Evolutionary conservation across 2,113 vertebrate genomes (phyloP).

Genomic region (Menura novaehollandiae): DNA sequence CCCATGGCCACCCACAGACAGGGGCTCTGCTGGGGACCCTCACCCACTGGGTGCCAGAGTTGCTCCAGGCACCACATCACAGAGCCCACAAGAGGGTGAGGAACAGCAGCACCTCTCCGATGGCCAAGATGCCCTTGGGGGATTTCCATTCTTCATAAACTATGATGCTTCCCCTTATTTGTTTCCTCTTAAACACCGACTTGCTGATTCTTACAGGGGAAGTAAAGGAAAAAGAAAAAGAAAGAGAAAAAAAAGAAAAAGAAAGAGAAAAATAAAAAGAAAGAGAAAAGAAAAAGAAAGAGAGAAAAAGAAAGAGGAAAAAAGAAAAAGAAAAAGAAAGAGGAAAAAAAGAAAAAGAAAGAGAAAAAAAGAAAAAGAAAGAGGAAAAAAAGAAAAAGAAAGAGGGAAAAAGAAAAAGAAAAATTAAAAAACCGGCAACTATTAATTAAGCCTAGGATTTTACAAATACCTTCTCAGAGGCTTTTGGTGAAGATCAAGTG

Average conservation of each 20-base stretch:
- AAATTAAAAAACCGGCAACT: neutral
- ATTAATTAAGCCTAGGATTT: neutral
- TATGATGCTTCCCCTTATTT: neutral
- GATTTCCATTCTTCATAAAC: neutral
- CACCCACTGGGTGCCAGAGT: accelerated
- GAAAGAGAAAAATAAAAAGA: too few relatives aligned
- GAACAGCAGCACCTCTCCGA: neutral
- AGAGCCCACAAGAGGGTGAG: neutral
- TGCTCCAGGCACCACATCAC: neutral
- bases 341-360: too few relatives aligned
- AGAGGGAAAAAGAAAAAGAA: too few relatives aligned
- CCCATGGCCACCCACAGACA: neutral
- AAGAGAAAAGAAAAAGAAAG: neutral
- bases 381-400: accelerated
- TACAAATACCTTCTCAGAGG: neutral
- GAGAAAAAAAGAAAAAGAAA: neutral
- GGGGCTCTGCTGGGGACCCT: neutral
- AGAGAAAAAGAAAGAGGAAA: too few relatives aligned
- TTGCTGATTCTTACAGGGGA: neutral
- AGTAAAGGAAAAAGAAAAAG: neutral
- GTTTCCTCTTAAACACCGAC: neutral
- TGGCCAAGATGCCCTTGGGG: neutral
- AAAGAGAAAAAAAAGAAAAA: neutral
- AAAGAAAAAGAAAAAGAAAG: neutral
- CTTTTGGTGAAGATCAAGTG: neutral